Conservation (phyloP, 2,888 invertebrate genomes). For the Hydropsyche betteni region DNA sequence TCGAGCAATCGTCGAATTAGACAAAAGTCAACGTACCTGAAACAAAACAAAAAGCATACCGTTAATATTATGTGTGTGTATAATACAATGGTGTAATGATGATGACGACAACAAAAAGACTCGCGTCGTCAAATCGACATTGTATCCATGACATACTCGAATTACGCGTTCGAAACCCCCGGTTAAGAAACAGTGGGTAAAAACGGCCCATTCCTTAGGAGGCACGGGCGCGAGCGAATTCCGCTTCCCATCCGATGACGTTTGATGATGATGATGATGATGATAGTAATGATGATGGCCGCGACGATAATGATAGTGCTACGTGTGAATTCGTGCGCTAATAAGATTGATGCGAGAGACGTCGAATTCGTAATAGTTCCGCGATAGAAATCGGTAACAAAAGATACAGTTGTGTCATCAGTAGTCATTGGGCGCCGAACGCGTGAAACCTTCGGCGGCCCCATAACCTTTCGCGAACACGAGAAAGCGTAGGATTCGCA, state of each 20-base stretch:
- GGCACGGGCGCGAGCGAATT: background rate
- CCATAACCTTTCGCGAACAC: background rate
- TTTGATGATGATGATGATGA: background rate
- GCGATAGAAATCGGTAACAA: background rate
- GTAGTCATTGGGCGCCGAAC: background rate
- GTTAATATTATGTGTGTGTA: background rate
- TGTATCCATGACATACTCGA: conserved; percentile 1
- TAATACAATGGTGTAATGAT: conserved; percentile 16
- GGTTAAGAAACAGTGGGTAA: background rate
- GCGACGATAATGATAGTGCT: background rate
- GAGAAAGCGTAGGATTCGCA: conserved; percentile 19
- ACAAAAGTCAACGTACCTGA: conserved; percentile 15
- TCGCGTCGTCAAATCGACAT: background rate
- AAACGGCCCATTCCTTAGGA: no score
- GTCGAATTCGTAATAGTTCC: background rate
- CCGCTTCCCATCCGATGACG: background rate
- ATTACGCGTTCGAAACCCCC: conserved; percentile 12
- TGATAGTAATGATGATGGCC: background rate
- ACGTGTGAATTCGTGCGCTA: background rate
- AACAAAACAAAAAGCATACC: conserved; percentile 26
- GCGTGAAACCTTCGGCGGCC: background rate
- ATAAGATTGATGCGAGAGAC: background rate
- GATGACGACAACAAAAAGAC: conserved; percentile 3
- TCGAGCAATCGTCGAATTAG: conserved; percentile 4
- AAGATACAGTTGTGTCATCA: background rate